phyloP scores from a whole-genome alignment of 1,140 invertebrate genomes.

The Aphaenogaster ashmeadi region DNA sequence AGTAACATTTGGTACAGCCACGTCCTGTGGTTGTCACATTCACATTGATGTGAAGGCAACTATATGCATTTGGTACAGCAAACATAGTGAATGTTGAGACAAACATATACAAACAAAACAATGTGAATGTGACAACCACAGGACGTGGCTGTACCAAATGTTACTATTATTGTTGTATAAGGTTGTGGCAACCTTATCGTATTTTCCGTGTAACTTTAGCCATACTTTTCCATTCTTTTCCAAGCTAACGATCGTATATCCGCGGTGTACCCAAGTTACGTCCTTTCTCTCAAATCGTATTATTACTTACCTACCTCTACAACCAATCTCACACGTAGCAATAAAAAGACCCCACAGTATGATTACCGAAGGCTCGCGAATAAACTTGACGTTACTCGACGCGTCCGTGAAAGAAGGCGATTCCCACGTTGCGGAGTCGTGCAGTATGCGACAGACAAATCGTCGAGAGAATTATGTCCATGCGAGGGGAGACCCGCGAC shows the following conservation, averaged over 20 bases:
- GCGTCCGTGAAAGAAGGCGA: slow-evolving; percentile 69
- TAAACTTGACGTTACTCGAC: slow-evolving; percentile 62
- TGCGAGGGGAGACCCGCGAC: slow-evolving; percentile 45
- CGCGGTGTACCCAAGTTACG: slow-evolving; percentile 8
- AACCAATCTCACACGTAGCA: slow-evolving; percentile 51
- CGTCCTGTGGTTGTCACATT: too few species aligned
- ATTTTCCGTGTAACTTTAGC: too few species aligned
- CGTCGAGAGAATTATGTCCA: slow-evolving; percentile 57
- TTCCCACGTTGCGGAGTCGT: slow-evolving; percentile 69
- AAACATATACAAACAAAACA: too few species aligned
- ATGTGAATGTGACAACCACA: too few species aligned
- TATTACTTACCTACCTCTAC: slow-evolving; percentile 57
- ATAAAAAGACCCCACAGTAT: slow-evolving; percentile 61
- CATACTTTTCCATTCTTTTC: slow-evolving; percentile 11
- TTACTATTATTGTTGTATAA: too few species aligned
- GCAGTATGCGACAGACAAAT: slow-evolving; percentile 68
- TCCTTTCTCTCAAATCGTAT: slow-evolving; percentile 54
- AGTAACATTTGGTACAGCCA: too few species aligned
- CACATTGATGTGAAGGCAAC: too few species aligned
- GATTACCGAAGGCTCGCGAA: slow-evolving; percentile 61
- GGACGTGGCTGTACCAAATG: too few species aligned
- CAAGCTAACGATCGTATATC: slow-evolving; percentile 42
- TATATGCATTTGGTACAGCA: too few species aligned
- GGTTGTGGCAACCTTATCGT: too few species aligned
- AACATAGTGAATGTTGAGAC: too few species aligned